Evolutionary conservation across 1,140 invertebrate genomes (phyloP), one percentile per base, ranked within the genome.

Genomic region (Hypothenemus hampei): DNA sequence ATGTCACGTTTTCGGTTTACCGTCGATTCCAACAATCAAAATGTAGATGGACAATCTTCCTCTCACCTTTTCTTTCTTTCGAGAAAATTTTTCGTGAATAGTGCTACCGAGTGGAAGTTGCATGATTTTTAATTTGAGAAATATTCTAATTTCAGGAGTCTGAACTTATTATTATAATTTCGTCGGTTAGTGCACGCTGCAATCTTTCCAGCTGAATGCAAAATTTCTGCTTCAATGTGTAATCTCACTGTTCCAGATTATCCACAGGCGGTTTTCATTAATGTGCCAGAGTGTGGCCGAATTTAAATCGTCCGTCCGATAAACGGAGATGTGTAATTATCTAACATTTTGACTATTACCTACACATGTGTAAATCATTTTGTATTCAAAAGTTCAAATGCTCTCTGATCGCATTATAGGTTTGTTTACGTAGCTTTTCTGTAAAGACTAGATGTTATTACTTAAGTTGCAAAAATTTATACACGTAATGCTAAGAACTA

Each of bases 1-100:
- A 26, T 15, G 33, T 46, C 52, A 55, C 52, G 52, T 46, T 23
- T 24, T 16, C 21, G 45, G 29, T 55, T 55, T 55, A 47, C 24
- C 33, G 21, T 15, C 52, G 19, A 39, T 50, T 50, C 18, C 47
- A 19, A 35, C 47, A 41, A 52, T 52, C 49, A 52, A 22, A 52
- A 23, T 18, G 35, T 37, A 24, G 16, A 26, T n/a, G 43, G 43
- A 29, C 22, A 45, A 29, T 29, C 31, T 45, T 45, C 24, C 11
- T 45, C 43, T 10, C 16, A 45, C 24, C 31, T 45, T 37, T 16
- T 7, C 11, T 13, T 16, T 8, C 26, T 31, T 31, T 8, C 13
- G 13, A 31, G 26, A 31, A 31, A 31, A 31, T 11, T 13, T 11
- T 31, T 3, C 26, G 8, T 1, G 26, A 13, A 31, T 13, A 31